A percentile compares a stretch with the other conserved stretches of the same genome.
Evolutionary conservation across 2,113 vertebrate genomes (phyloP).

Genomic region (Oriolus oriolus): DNA sequence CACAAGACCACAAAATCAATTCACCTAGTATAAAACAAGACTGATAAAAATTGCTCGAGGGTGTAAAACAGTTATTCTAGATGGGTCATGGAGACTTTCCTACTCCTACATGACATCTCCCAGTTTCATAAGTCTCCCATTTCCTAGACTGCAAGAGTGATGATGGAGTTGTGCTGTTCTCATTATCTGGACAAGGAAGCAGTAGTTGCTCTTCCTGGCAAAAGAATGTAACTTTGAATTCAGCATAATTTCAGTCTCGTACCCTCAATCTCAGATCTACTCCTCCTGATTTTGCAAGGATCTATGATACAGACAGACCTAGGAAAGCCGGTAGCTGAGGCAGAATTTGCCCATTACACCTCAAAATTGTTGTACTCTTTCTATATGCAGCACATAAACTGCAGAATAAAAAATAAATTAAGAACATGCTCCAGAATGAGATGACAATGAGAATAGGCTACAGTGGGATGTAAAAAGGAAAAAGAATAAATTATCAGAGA

Average conservation of each 20-base stretch:
- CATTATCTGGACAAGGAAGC: not conserved
- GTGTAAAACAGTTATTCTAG: not conserved
- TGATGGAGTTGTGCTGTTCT: not conserved
- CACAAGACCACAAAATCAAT: not conserved
- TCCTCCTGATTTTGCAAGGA: not conserved
- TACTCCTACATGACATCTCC: not conserved
- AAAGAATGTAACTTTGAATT: not conserved
- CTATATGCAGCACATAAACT: not conserved
- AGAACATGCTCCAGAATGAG: not conserved
- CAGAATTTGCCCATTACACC: not conserved
- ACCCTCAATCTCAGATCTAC: not conserved
- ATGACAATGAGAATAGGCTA: not conserved
- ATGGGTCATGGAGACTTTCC: not conserved
- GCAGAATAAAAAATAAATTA: not conserved
- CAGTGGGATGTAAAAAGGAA: not conserved
- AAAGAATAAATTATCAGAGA: not conserved
- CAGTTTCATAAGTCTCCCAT: not conserved
- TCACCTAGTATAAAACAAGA: not conserved
- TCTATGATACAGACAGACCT: not conserved
- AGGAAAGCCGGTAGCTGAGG: not conserved
- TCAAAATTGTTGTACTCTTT: not conserved
- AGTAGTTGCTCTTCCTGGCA: not conserved
- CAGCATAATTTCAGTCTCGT: not conserved
- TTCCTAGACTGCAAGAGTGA: not conserved
- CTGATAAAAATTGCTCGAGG: not conserved